Evolutionary conservation across 2,888 invertebrate species (phyloP), one percentile per base, ranked within the genome.

Genomic region (Drosophila prolongata): DNA sequence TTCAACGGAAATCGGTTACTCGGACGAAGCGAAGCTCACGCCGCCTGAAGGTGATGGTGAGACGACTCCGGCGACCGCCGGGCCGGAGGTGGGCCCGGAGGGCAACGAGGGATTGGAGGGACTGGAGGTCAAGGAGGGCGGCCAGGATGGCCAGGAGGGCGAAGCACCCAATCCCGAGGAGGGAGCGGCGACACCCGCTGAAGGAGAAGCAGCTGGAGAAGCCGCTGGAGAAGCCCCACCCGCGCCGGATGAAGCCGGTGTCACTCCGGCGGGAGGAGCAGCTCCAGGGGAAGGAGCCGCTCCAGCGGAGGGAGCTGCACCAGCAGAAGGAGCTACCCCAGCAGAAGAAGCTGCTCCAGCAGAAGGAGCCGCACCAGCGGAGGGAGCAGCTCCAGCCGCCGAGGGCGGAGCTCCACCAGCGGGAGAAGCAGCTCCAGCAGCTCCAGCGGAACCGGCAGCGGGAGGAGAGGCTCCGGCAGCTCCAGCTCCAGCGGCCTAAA

Each of bases 1-100:
- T 80, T 74, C 80, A 60, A 47, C 61, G 77, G 79, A 84, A 66
- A 49, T 55, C 52, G 76, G 58, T 6, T 55, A 40, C 56, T 60
- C 69, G 24, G 1, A 13, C 13, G 66, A 71, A 19, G 1, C 10
- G 44, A 8, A 35, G 19, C 34, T 11, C 34, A 3, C 34, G 47
- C 0, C 47, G 47, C 1, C 5, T 37, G 11, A 10, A 9, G 30
- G 8, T 16, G 53, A 47, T n/a, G 49, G 37, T 24, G 40, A 35
- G 2, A 4, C 43, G 16, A 13, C 40, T 9, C 1, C 24, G 16
- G 8, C 16, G n/a, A 10, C 0, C 35, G 4, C 8, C 30, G 35
- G 35, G 35, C 0, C 10, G 47, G 11, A n/a, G 14, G 10, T n/a
- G 27, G 24, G 6, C 24, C 24, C 13, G 8, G 13, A 24, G 6